These are phyloP conservation scores for Brachionus angularis DNA, from an alignment of 1,140 invertebrate genomes.

Conservation along the genomic window DNA sequence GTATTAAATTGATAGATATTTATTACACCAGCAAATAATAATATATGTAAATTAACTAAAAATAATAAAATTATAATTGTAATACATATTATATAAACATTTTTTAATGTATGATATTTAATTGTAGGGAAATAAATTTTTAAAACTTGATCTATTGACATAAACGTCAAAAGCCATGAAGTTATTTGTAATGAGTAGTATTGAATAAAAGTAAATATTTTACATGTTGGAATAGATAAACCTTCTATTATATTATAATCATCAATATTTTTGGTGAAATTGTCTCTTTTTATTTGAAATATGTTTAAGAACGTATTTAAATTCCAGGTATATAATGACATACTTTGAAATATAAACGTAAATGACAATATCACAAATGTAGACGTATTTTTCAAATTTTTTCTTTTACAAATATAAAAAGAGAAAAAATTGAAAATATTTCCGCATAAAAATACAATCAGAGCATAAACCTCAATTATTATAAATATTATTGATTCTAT, in stretches of 20 bases:
- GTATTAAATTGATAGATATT: not conserved
- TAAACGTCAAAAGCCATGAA: slow-evolving; percentile 12
- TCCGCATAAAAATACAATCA: not conserved
- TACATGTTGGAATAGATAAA: not conserved
- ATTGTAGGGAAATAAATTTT: slow-evolving; percentile 26
- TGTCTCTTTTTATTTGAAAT: not conserved
- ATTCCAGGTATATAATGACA: slow-evolving; percentile 6
- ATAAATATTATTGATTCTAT: slow-evolving; percentile 3
- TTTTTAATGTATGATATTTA: not conserved
- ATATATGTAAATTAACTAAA: slow-evolving; percentile 1
- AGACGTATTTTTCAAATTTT: not conserved
- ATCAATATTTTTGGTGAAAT: not conserved
- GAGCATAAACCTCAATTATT: not conserved
- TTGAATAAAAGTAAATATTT: slow-evolving; percentile 16
- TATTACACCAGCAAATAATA: slow-evolving; percentile 1
- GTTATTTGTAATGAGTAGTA: slow-evolving; percentile 10
- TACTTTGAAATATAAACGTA: slow-evolving; percentile 8
- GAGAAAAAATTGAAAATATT: slow-evolving; percentile 20
- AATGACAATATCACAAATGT: slow-evolving; percentile 18
- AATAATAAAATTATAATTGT: not conserved
- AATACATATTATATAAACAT: not conserved
- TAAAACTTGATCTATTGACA: not conserved
- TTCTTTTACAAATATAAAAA: slow-evolving; percentile 15
- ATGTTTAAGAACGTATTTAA: slow-evolving; percentile 18
- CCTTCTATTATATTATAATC: slow-evolving; percentile 26